Evolutionary conservation across 2,113 vertebrate genomes (phyloP).

Genomic region (Neogale vison): DNA sequence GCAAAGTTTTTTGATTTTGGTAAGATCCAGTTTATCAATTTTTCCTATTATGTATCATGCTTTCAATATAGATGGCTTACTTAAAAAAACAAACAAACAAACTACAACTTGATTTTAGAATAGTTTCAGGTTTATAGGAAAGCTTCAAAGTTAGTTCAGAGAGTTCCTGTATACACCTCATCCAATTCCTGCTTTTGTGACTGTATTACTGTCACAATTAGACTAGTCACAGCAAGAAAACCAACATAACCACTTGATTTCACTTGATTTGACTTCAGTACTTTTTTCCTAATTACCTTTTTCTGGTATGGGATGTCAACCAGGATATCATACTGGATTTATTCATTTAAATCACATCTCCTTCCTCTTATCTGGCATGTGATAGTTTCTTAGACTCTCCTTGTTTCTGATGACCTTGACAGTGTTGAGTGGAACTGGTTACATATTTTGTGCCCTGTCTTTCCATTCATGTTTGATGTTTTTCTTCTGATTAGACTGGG

Average conservation of each 20-base stretch:
- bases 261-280: background rate
- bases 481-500: background rate
- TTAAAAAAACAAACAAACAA: background rate
- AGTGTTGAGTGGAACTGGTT: background rate
- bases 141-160: background rate
- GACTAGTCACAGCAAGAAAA: background rate
- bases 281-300: background rate
- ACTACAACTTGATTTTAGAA: background rate
- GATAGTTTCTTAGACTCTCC: background rate
- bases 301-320: background rate
- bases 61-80: background rate
- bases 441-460: background rate
- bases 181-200: background rate
- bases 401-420: background rate
- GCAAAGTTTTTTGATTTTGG: background rate
- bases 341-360: background rate
- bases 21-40: background rate
- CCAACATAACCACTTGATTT: background rate
- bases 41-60: background rate
- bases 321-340: background rate
- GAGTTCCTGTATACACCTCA: background rate
- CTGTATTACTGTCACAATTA: background rate
- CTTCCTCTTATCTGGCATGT: background rate
- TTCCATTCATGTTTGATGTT: background rate
- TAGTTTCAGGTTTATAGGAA: background rate